Evolutionary conservation across 1,140 invertebrate genomes (phyloP).

Genomic region (Eumaeus atala): DNA sequence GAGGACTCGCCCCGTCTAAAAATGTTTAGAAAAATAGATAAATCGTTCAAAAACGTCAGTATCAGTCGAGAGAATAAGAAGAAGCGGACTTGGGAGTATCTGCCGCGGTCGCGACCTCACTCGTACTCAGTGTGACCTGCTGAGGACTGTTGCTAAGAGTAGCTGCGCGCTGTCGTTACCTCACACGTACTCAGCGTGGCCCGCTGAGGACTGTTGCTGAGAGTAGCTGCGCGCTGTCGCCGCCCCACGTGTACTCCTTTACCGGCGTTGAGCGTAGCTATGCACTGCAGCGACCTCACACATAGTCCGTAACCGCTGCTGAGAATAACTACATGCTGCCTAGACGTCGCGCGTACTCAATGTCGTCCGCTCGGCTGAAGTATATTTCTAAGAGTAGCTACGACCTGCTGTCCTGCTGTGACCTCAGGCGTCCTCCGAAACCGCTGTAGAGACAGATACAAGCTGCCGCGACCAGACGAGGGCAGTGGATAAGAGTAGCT

Average conservation of each 20-base stretch:
- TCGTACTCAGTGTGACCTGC: neutral
- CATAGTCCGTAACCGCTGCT: neutral
- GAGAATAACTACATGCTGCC: no score
- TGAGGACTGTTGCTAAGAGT: no score
- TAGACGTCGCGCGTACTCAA: neutral
- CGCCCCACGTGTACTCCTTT: constrained; percentile 55
- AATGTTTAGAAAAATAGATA: constrained; percentile 74
- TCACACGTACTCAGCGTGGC: neutral
- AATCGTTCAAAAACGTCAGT: constrained; percentile 72
- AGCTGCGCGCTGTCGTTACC: no score
- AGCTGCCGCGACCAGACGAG: constrained; percentile 25
- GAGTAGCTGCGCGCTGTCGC: constrained; percentile 17
- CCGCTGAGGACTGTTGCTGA: neutral
- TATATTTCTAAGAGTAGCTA: neutral
- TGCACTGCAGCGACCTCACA: constrained; percentile 32
- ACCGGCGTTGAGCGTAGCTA: constrained; percentile 42
- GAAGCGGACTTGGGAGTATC: constrained; percentile 44
- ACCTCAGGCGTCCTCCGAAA: constrained; percentile 54
- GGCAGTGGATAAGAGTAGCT: no score
- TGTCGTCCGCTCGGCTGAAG: neutral
- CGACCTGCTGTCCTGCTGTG: constrained; percentile 29
- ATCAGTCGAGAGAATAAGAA: constrained; percentile 68
- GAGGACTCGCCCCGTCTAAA: constrained; percentile 68
- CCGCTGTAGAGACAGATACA: constrained; percentile 40
- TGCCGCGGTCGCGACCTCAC: constrained; percentile 21